Evolutionary conservation across 2,888 invertebrate genomes (phyloP), one percentile per base, ranked within the genome.

Genomic region (Abrostola triplasia): DNA sequence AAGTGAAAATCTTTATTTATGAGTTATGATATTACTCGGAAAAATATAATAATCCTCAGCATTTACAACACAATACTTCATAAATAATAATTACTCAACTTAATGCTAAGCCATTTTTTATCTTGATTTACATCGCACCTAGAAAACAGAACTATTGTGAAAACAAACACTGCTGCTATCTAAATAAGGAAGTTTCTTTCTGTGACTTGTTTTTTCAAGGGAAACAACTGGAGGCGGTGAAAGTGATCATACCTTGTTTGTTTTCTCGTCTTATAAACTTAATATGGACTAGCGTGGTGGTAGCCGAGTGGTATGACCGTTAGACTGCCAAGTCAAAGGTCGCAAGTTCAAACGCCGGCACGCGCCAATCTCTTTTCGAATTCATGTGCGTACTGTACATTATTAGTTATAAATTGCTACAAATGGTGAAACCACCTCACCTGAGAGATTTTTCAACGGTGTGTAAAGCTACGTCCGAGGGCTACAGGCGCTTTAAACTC

Each of bases 161-260:
- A 44, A 37, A 48, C 24, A 56, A 58, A 51, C 69, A 57, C 73
- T 57, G 37, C 37, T 50, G 36, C 13, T 10, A 53, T 61, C 60
- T 64, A 67, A 67, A 76, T 48, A 67, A 63, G 59, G 64, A 68
- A 64, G 62, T 64, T 57, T 52, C 37, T 60, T 44, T 53, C 47
- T 59, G 11, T 36, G 38, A 60, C 61, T 60, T 6, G 50, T 47
- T 56, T 60, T 61, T 65, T 64, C 41, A 68, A 73, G 55, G 78
- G 64, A 59, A 37, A 52, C 61, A 50, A 73, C 36, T 36, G 57
- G 12, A 40, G 54, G 12, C 47, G 38, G 74, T 68, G 76, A 80
- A 82, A 82, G 81, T 61, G 47, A 62, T 36, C 24, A 52, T 50
- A 48, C 36, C 53, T 59, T 44, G 47, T 9, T 40, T 36, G n/a